Evolutionary conservation across 2,888 invertebrate species (phyloP).

Genomic region (Eubasilissa splendida): DNA sequence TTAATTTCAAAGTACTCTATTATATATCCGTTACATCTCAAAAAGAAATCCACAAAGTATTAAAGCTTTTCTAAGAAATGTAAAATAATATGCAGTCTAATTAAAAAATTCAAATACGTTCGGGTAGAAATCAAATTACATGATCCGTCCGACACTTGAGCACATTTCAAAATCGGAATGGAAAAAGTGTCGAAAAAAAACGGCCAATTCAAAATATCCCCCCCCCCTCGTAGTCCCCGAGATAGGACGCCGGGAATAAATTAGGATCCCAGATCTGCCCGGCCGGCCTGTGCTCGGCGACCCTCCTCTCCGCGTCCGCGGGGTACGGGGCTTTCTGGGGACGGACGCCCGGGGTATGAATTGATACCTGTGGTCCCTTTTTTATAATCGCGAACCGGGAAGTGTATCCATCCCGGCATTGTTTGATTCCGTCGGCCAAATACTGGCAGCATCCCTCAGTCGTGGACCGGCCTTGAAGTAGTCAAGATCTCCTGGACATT

Average conservation of each 20-base stretch:
- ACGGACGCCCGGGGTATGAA: conserved; percentile 34
- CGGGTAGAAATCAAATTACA: conserved; percentile 9
- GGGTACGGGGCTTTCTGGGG: conserved; percentile 22
- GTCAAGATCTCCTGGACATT: conserved; percentile 43
- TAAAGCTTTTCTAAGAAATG: too few species aligned
- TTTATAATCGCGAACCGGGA: conserved; percentile 54
- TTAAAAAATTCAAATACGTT: background rate
- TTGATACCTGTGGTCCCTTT: conserved; percentile 57
- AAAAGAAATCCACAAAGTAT: too few species aligned
- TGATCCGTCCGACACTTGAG: conserved; percentile 30
- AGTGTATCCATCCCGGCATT: conserved; percentile 42
- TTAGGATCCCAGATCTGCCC: conserved; percentile 36
- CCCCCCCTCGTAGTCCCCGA: conserved; percentile 30
- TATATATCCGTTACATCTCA: too few species aligned
- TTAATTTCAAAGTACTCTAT: too few species aligned
- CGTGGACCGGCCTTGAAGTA: conserved; percentile 39
- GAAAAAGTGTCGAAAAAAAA: conserved; percentile 42
- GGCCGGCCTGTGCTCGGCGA: conserved; percentile 8
- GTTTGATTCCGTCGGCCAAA: conserved; percentile 41
- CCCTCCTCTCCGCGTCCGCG: conserved; percentile 38
- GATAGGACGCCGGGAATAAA: conserved; percentile 41
- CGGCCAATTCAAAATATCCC: conserved; percentile 36
- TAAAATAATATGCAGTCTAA: too few species aligned
- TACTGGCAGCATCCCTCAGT: conserved; percentile 46
- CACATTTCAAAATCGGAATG: conserved; percentile 35